Percentiles rank a stretch among this genome's conserved stretches.
Conservation (phyloP, 1,140 invertebrate genomes). For the Cecropterus lyciades region DNA sequence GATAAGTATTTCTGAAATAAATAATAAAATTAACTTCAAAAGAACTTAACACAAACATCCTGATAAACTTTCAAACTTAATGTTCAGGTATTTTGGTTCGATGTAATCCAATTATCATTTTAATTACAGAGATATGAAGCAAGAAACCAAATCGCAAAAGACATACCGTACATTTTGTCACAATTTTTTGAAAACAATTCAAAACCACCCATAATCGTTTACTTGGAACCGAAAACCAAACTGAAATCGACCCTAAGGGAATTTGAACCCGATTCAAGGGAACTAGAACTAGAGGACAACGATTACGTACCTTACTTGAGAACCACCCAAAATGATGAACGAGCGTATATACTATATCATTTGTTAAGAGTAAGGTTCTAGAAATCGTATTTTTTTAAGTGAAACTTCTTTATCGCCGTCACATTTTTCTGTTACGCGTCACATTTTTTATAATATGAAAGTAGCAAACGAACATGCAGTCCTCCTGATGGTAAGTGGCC, state of each 20-base stretch:
- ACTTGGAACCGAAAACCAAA: not conserved
- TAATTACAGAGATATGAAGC: conserved; percentile 8
- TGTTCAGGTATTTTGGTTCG: too few relatives aligned
- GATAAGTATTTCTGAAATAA: too few relatives aligned
- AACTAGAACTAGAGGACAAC: not conserved
- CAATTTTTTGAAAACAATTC: conserved; percentile 4
- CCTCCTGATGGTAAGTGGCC: too few relatives aligned
- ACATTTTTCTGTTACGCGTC: too few relatives aligned
- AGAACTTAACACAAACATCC: too few relatives aligned
- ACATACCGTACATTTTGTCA: not conserved
- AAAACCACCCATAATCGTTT: conserved; percentile 13
- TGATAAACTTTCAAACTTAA: too few relatives aligned
- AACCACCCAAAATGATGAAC: conserved; percentile 28
- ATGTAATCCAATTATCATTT: too few relatives aligned
- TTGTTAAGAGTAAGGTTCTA: conserved; percentile 42
- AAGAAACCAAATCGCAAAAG: not conserved
- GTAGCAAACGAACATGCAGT: too few relatives aligned
- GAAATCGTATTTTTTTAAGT: too few relatives aligned
- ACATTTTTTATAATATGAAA: too few relatives aligned
- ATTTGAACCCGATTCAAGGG: not conserved
- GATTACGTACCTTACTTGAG: not conserved
- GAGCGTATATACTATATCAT: conserved; percentile 44
- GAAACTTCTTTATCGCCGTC: too few relatives aligned
- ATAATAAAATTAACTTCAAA: too few relatives aligned
- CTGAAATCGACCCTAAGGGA: not conserved